Evolutionary conservation across 2,888 invertebrate species (phyloP), one percentile per base, ranked within the genome.

Genomic region (Pinctada fucata): DNA sequence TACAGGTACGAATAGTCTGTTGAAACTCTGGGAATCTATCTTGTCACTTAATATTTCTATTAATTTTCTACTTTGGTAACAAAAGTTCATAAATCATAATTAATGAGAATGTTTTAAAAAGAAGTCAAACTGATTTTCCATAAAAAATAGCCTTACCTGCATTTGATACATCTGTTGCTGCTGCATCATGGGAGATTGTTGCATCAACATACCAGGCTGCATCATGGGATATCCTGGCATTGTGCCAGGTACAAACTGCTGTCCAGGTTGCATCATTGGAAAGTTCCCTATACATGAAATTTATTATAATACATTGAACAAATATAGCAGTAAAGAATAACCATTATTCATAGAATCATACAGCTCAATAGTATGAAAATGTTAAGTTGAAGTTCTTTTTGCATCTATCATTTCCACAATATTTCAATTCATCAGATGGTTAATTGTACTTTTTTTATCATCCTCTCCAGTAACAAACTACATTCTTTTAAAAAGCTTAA

Each of bases 161-260:
- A 84, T 80, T 6, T 81, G 84, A 58, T 76, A 84, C 85, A 86
- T 84, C 47, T 75, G 73, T 5, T 79, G 83, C 65, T 79, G 70
- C 49, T 68, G 71, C 76, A 81, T 80, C 79, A 85, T 79, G 6
- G 69, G 79, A 31, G 48, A 48, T 48, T 71, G 74, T 63, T 76
- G 71, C 4, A 45, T 68, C 77, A 80, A 74, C 80, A 80, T 80
- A 47, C 77, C 76, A 45, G 76, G 73, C 16, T 79, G 82, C 83
- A 85, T 82, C 79, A 83, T 82, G 71, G 83, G 83, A 79, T 79
- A 80, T 5, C 67, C 64, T 3, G 48, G 71, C 79, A 83, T 83
- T 2, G 81, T 82, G 48, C 73, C 79, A n/a, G 71, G 81, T 47
- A 76, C 72, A 74, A 50, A 80, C 49, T 80, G 82, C 13, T 72